Percentiles rank a stretch among this genome's conserved stretches.
Evolutionary conservation across 2,797 vertebrate genomes (phyloP).

Genomic region (Diceros bicornis): DNA sequence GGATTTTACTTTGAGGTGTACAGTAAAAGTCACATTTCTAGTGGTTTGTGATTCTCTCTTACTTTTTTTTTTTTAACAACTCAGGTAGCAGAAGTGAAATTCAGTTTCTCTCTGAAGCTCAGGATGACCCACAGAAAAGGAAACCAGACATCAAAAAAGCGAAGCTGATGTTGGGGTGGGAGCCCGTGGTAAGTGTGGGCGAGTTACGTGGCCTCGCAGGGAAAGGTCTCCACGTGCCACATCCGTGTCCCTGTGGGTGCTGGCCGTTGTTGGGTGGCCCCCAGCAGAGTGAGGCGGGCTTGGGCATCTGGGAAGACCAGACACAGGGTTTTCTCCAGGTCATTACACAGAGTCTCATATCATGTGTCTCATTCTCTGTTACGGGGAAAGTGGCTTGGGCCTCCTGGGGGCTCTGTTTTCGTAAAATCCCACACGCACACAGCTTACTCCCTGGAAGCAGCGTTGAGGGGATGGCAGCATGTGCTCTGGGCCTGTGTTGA

Average conservation of each 20-base stretch:
- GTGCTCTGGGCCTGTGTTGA: rapidly evolving
- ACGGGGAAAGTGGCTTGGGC: not conserved
- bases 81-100: conserved; percentile 97
- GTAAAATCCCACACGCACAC: not conserved
- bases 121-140: conserved; percentile 98
- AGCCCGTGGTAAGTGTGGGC: conserved; percentile 95
- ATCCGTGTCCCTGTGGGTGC: rapidly evolving
- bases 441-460: rapidly evolving
- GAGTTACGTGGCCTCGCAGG: not conserved
- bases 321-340: not conserved
- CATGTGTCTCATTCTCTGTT: not conserved
- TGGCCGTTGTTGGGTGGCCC: not conserved
- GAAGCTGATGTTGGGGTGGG: conserved; percentile 97
- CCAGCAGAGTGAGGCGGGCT: too few relatives aligned
- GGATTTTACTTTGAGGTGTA: rapidly evolving
- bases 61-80: not conserved
- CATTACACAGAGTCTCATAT: not conserved
- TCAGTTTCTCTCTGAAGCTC: conserved; percentile 98
- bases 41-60: not conserved
- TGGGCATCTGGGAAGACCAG: rapidly evolving
- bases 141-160: conserved; percentile 98
- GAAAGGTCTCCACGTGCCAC: rapidly evolving
- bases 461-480: rapidly evolving
- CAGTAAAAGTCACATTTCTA: not conserved
- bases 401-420: not conserved